Conservation (phyloP, 2,888 invertebrate species). For the Homarus gammarus region DNA sequence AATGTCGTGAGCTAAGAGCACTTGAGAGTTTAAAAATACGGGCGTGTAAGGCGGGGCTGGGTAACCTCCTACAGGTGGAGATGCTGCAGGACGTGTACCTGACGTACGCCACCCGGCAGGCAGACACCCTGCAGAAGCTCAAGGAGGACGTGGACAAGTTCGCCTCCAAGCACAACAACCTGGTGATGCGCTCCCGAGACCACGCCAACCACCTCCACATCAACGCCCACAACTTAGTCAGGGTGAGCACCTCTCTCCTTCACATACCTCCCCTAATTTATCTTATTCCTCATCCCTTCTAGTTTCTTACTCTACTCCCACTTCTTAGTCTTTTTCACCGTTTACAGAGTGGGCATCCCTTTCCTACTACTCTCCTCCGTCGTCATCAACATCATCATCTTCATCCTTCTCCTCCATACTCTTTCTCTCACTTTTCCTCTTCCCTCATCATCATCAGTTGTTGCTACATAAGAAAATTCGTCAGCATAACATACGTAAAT, state of each 20-base stretch:
- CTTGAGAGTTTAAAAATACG: not conserved
- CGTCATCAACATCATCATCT: not conserved
- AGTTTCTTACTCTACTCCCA: not conserved
- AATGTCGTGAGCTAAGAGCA: not conserved
- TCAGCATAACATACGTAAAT: too few species aligned
- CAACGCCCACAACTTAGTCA: conserved; percentile 72
- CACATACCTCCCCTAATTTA: not conserved
- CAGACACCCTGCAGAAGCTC: conserved; percentile 68
- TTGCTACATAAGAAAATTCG: too few species aligned
- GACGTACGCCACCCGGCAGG: conserved; percentile 72
- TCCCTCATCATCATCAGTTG: too few species aligned
- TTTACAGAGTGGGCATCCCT: not conserved
- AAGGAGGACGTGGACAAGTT: conserved; percentile 70
- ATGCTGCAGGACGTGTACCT: conserved; percentile 74
- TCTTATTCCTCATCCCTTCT: not conserved
- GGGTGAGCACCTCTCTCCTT: conserved; percentile 54
- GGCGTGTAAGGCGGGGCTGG: not conserved
- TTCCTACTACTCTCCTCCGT: not conserved
- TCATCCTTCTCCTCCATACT: not conserved
- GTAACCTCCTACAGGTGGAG: conserved; percentile 60
- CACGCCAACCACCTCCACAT: conserved; percentile 71
- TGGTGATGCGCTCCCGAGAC: conserved; percentile 68
- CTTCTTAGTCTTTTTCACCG: not conserved
- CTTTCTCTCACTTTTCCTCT: not conserved
- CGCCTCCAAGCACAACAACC: conserved; percentile 69